Evolutionary conservation across 2,113 vertebrate species (phyloP).

Genomic region (Phycodurus eques): DNA sequence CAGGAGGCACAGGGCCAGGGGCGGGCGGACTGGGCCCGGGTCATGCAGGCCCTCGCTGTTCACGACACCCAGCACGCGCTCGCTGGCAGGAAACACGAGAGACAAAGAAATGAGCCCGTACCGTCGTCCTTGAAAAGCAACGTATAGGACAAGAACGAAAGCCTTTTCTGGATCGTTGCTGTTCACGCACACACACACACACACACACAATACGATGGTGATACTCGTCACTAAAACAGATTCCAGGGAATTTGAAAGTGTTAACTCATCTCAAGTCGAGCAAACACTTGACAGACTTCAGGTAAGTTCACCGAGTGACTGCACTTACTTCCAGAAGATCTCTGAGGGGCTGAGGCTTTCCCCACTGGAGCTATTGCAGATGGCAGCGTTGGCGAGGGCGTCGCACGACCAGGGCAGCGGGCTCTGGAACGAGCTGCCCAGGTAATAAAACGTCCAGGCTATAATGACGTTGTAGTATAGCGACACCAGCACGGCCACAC

Average conservation of each 20-base stretch:
- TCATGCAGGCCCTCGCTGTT: constrained; percentile 72
- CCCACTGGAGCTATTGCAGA: constrained; percentile 61
- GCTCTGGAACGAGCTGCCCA: constrained; percentile 78
- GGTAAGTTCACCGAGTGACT: too few relatives aligned
- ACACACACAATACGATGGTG: too few relatives aligned
- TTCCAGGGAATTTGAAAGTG: too few relatives aligned
- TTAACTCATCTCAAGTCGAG: too few relatives aligned
- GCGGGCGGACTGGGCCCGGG: constrained; percentile 77
- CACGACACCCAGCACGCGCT: constrained; percentile 73
- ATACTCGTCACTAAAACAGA: too few relatives aligned
- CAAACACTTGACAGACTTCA: too few relatives aligned
- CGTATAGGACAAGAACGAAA: background rate
- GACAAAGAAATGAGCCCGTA: background rate
- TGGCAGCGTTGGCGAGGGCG: constrained; percentile 52
- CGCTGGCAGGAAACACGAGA: constrained; percentile 50
- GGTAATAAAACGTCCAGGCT: constrained; percentile 81
- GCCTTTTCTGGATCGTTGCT: background rate
- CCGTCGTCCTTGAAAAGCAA: background rate
- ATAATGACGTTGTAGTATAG: constrained; percentile 84
- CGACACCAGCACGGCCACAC: constrained; percentile 76
- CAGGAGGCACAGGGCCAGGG: constrained; percentile 76
- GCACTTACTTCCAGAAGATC: constrained; percentile 83
- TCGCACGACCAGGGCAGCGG: constrained; percentile 82
- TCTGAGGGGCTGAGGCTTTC: constrained; percentile 69
- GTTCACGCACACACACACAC: too few relatives aligned